Conservation (phyloP, 1,140 invertebrate genomes). For the Heliconius nattereri region DNA sequence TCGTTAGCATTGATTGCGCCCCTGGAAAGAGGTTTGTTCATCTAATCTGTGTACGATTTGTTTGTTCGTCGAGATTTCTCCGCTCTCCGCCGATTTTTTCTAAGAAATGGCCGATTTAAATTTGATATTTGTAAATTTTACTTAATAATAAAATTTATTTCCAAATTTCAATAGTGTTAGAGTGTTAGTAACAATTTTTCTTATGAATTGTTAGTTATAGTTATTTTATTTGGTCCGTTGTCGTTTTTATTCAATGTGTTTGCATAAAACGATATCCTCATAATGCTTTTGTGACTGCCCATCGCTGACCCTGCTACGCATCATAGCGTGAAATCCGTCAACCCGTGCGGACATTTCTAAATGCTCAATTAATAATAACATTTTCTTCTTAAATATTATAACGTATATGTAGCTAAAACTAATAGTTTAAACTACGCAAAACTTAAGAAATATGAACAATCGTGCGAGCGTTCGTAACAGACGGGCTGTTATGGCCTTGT, state of each 20-base stretch:
- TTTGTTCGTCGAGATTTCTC: constrained; percentile 18
- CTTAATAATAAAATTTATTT: too few species aligned
- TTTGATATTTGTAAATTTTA: neutral
- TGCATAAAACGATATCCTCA: too few species aligned
- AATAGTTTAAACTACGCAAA: neutral
- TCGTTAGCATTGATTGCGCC: constrained; percentile 45
- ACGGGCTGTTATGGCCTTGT: constrained; percentile 26
- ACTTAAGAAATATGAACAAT: constrained; percentile 23
- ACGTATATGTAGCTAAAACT: neutral
- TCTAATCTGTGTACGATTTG: constrained; percentile 39
- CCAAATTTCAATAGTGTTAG: too few species aligned
- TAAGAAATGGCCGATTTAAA: neutral
- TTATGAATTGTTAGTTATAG: too few species aligned
- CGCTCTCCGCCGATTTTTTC: neutral
- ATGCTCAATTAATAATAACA: too few species aligned
- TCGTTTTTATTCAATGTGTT: too few species aligned
- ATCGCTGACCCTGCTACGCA: too few species aligned
- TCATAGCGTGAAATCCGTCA: too few species aligned
- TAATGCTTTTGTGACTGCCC: too few species aligned
- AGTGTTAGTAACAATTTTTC: too few species aligned
- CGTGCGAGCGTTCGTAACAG: constrained; percentile 17
- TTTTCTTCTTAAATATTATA: neutral
- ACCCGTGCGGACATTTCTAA: too few species aligned
- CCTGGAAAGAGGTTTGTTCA: constrained; percentile 42
- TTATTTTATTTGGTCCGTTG: too few species aligned